Base-by-base conservation (phyloP, 2,888 invertebrate species). In the Marronus borbonicus region DNA sequence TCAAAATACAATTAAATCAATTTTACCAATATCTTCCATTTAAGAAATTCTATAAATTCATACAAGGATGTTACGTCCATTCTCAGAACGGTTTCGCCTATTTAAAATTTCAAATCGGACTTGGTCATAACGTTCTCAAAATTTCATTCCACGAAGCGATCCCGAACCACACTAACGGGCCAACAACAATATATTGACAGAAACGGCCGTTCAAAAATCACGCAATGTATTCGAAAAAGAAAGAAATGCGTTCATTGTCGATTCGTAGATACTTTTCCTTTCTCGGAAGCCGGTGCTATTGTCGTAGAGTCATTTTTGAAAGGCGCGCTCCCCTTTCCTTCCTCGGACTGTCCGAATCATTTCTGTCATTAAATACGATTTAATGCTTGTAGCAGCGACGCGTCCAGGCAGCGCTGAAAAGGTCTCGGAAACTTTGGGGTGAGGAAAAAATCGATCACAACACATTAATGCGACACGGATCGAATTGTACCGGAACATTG, bases 361-460 rank as follows among this genome's bases (percentile, higher is more conserved):
- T 55, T 70, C 58, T 68, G 50, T 68, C 68, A 68, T 74, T 60
- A 74, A 74, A 74, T 74, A 60, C 72, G 72, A 74, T 74, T 74
- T 74, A 74, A 74, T 74, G 72, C 60, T 74, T 60, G 72, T 74
- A 68, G 60, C 14, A 44, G 44, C 60, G 8, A 58, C 44, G 60
- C 62, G 44, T 60, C 44, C 50, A 28, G 68, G 68, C 50, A 68
- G 28, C 68, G 68, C 68, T 68, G 68, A 68, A 68, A 66, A 68
- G 68, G 50, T 68, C 31, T 74, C 72, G 72, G 60, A 74, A 58
- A 62, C 72, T 44, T 74, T 60, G 72, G 72, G 72, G 72, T 62
- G 72, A 74, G 62, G 52, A 70, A 77, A 77, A 70, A 77, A 77
- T 77, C 77, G 77, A 77, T 77, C 77, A 77, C 77, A 69, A 77